Evolutionary conservation across 2,888 invertebrate species (phyloP), one percentile per base, ranked within the genome.

Genomic region (Therioaphis trifolii): DNA sequence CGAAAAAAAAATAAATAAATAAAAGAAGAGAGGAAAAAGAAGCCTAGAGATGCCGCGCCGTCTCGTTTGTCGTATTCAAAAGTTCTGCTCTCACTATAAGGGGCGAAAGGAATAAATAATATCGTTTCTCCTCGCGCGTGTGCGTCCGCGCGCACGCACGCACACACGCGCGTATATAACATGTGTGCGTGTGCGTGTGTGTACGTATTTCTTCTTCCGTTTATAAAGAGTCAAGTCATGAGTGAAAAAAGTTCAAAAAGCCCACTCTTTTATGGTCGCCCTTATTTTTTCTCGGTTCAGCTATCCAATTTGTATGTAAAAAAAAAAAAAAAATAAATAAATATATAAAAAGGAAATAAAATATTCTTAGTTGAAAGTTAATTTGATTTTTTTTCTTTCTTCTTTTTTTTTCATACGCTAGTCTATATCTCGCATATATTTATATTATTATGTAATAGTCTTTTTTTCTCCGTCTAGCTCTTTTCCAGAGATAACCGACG

Each of bases 141-240:
- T 12, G 46, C 46, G 46, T 21, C 46, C 14, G 46, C 12, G 46
- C 46, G 4, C 40, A 24, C 40, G 11, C 18, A 14, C 40, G 58
- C 43, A 52, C 14, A 69, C 14, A 69, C 15, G 24, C 24, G 12
- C 29, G 24, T 63, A 61, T 75, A 58, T 63, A 77, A 9, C 2
- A 12, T 49, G 29, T 66, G 29, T 2, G 27, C 66, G 27, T 1
- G 66, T 14, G 21, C 35, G 35, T 35, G 3, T 35, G 4, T 35
- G 35, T 35, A 3, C 35, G 35, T 35, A 5, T 35, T 35, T 35
- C 7, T 35, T 35, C 7, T 80, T 80, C 18, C 29, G 58, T 63
- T 46, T 74, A 82, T 63, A 82, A 82, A 82, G 82, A 82, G 72
- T 63, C 72, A 82, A 82, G 82, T 74, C 82, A 66, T 63, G 82